phyloP scores from a whole-genome alignment of 2,888 invertebrate genomes.

The Orthosia cruda region DNA sequence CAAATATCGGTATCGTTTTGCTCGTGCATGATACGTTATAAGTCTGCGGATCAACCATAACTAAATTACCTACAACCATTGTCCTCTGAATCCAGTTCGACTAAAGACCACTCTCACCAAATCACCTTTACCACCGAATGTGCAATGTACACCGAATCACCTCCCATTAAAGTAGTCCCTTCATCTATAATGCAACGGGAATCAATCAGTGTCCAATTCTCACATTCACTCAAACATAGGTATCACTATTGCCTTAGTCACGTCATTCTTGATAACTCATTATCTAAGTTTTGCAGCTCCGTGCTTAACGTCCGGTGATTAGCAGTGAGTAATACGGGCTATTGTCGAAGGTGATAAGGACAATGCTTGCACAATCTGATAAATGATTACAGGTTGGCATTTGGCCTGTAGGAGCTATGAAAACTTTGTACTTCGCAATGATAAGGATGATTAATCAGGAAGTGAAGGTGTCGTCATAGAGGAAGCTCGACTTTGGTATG shows the following conservation, averaged over 20 bases:
- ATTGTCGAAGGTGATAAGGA: slow-evolving; percentile 59
- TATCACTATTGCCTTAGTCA: slow-evolving; percentile 59
- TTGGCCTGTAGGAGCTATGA: slow-evolving; percentile 6
- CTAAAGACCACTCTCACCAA: too few relatives aligned
- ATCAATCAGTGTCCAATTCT: slow-evolving; percentile 5
- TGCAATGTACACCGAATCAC: neutral
- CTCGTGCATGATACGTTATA: too few relatives aligned
- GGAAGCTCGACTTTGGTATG: neutral
- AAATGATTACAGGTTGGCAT: slow-evolving; percentile 47
- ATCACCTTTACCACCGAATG: too few relatives aligned
- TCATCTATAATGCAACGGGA: too few relatives aligned
- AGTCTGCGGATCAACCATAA: too few relatives aligned
- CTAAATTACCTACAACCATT: too few relatives aligned
- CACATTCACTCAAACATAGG: neutral
- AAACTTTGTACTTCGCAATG: slow-evolving; percentile 37
- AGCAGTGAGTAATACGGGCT: slow-evolving; percentile 68
- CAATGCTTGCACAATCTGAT: slow-evolving; percentile 57
- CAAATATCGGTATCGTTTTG: too few relatives aligned
- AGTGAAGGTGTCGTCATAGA: slow-evolving; percentile 1
- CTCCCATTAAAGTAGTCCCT: slow-evolving; percentile 1
- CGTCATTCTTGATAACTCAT: slow-evolving; percentile 60
- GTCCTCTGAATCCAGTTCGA: too few relatives aligned
- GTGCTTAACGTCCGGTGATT: slow-evolving; percentile 71
- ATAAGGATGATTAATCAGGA: slow-evolving; percentile 34
- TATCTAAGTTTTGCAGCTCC: slow-evolving; percentile 56